Evolutionary conservation across 2,113 vertebrate species (phyloP).

Genomic region (Grus americana): DNA sequence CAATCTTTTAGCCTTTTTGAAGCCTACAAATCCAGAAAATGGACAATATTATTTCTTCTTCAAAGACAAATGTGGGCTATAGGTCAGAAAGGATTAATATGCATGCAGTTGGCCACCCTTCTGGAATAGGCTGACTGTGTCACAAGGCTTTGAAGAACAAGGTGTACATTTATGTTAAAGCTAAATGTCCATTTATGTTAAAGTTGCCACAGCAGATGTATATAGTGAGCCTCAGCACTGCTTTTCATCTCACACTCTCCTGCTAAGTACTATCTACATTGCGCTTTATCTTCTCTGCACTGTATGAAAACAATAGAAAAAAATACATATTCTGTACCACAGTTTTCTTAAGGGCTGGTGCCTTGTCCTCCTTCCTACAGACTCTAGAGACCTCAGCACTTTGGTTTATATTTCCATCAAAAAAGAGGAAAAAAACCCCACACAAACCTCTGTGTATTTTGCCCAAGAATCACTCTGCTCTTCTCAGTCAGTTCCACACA

Average conservation of each 20-base stretch:
- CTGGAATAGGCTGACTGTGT: not conserved
- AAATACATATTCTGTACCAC: not conserved
- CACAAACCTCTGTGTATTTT: not conserved
- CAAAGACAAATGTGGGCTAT: not conserved
- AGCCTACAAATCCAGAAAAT: not conserved
- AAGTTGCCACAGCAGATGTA: not conserved
- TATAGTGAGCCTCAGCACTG: not conserved
- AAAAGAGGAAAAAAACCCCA: rapidly evolving
- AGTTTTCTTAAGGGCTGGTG: not conserved
- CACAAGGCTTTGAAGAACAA: not conserved
- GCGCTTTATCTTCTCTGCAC: not conserved
- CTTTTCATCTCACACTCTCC: not conserved
- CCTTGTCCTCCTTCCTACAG: not conserved
- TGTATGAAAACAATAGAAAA: not conserved
- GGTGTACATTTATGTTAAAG: not conserved
- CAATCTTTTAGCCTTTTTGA: not conserved
- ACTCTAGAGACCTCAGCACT: not conserved
- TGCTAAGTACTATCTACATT: not conserved
- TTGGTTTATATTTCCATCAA: not conserved
- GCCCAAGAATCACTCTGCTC: not conserved
- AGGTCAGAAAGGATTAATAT: not conserved
- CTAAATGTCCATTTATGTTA: not conserved
- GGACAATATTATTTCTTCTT: not conserved
- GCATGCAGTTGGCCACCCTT: not conserved
- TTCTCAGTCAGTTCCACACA: not conserved